Evolutionary conservation across 2,113 vertebrate genomes (phyloP).

Genomic region (Takifugu flavidus): DNA sequence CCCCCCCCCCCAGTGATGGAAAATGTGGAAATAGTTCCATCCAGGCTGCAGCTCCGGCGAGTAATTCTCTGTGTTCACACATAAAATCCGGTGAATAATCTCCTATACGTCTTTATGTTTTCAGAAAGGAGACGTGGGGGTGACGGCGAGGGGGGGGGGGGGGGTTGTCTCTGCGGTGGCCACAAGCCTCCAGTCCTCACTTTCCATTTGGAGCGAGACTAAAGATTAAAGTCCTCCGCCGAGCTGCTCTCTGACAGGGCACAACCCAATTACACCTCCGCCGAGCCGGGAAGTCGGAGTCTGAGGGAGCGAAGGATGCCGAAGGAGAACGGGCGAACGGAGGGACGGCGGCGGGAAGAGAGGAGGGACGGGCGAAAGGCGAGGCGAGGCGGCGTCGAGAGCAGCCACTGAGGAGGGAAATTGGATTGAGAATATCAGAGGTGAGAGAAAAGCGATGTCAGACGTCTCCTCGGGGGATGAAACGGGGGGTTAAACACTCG

Average conservation of each 20-base stretch:
- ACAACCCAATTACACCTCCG: conserved; percentile 68
- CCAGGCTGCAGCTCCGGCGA: neutral
- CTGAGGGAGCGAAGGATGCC: conserved; percentile 21
- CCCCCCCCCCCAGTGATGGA: neutral
- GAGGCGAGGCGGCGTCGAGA: conserved; percentile 30
- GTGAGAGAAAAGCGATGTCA: conserved; percentile 46
- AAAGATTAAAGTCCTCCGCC: conserved; percentile 73
- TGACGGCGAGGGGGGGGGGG: conserved; percentile 1
- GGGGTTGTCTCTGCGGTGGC: conserved; percentile 36
- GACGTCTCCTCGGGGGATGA: conserved; percentile 26
- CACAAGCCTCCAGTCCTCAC: conserved; percentile 55
- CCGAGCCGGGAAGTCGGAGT: conserved; percentile 32
- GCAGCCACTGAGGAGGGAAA: conserved; percentile 18
- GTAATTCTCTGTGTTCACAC: conserved; percentile 6
- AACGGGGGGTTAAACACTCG: conserved; percentile 23
- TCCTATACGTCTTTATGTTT: conserved; percentile 12
- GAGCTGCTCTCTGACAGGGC: conserved; percentile 48
- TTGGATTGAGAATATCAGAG: conserved; percentile 48
- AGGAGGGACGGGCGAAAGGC: conserved; percentile 10
- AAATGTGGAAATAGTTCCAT: neutral
- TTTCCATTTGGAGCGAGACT: conserved; percentile 66
- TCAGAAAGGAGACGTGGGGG: conserved; percentile 13
- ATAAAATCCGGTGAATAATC: conserved; percentile 24
- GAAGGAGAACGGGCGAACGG: conserved; percentile 16
- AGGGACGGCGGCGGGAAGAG: neutral